These are phyloP conservation scores for Nyctibius grandis DNA, from an alignment of 2,797 vertebrate species.

Conservation along the genomic window DNA sequence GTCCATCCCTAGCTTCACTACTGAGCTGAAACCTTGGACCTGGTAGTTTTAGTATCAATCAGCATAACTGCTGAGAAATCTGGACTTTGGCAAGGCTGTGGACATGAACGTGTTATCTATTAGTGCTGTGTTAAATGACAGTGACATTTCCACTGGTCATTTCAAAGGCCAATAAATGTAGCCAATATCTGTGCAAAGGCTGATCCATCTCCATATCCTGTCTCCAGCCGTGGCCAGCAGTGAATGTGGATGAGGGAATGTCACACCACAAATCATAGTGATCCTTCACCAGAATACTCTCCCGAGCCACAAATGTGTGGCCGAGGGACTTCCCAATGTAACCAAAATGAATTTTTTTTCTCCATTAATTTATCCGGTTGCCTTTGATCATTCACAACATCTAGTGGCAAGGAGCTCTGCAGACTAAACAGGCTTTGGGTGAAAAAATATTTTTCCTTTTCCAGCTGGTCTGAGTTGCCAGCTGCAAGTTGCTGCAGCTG, in stretches of 20 bases:
- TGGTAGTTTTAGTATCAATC: not conserved
- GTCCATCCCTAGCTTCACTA: not conserved
- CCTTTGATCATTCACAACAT: not conserved
- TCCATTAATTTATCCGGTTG: not conserved
- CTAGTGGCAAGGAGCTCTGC: not conserved
- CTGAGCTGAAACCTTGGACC: not conserved
- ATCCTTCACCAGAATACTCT: not conserved
- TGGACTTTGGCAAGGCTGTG: not conserved
- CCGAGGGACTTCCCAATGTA: not conserved
- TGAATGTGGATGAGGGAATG: not conserved
- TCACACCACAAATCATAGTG: not conserved
- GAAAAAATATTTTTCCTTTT: not conserved
- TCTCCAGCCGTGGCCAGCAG: not conserved
- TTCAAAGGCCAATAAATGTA: not conserved
- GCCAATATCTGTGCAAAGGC: not conserved
- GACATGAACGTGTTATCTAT: accelerated
- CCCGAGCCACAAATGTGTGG: not conserved
- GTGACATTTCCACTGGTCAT: not conserved
- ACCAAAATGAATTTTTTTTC: not conserved
- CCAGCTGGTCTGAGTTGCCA: not conserved
- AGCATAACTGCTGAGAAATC: not conserved
- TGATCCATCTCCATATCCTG: not conserved
- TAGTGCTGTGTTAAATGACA: not conserved
- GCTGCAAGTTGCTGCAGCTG: not conserved
- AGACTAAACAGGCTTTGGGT: not conserved